phyloP scores from a whole-genome alignment of 2,888 invertebrate genomes.

The Drosophila rubida region DNA sequence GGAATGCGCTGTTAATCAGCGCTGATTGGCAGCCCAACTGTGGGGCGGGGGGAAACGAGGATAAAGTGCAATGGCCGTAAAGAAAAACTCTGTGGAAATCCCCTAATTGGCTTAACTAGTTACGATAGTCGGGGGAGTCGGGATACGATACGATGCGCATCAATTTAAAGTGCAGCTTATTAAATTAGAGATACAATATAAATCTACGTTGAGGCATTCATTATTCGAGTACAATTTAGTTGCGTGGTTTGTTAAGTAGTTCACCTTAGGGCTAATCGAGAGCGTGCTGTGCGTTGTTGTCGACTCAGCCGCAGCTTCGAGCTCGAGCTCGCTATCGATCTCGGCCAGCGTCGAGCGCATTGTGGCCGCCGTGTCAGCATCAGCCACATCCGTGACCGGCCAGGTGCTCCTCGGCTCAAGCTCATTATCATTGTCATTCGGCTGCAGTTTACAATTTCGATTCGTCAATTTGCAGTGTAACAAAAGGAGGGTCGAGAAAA shows the following conservation, averaged over 20 bases:
- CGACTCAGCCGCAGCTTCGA: constrained; percentile 53
- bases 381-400: constrained; percentile 51
- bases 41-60: constrained; percentile 20
- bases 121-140: constrained; percentile 2
- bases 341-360: constrained; percentile 35
- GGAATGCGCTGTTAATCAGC: constrained; percentile 47
- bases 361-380: constrained; percentile 49
- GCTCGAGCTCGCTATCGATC: constrained; percentile 44
- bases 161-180: constrained; percentile 48
- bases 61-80: constrained; percentile 47
- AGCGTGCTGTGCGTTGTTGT: constrained; percentile 57
- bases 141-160: not conserved
- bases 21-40: constrained; percentile 58
- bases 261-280: constrained; percentile 70
- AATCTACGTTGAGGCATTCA: constrained; percentile 35
- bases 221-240: constrained; percentile 18
- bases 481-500: not conserved
- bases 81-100: constrained; percentile 35
- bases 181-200: constrained; percentile 18
- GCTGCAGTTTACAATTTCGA: constrained; percentile 56
- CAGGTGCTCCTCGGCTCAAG: constrained; percentile 59
- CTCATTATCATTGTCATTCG: constrained; percentile 52
- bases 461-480: constrained; percentile 8
- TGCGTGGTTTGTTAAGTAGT: constrained; percentile 26
- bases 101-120: constrained; percentile 61